phyloP scores from a whole-genome alignment of 2,797 vertebrate species.

The Bradypodion pumilum region DNA sequence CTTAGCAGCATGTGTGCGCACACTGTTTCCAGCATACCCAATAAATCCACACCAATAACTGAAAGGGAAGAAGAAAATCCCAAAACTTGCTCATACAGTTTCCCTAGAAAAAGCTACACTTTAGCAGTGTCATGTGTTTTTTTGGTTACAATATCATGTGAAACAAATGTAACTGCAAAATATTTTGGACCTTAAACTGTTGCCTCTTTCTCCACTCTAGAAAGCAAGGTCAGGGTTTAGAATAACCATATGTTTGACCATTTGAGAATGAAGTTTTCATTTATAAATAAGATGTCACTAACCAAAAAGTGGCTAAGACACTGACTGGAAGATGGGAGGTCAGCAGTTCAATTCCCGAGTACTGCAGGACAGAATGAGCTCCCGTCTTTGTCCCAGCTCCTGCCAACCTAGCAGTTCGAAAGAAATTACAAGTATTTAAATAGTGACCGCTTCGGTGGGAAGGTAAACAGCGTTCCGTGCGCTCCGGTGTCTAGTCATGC shows the following conservation, averaged over 20 bases:
- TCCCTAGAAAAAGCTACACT: neutral
- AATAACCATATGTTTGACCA: neutral
- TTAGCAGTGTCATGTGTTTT: neutral
- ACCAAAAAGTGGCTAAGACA: too few species aligned
- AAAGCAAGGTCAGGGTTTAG: neutral
- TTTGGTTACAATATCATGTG: neutral
- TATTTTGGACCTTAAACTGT: neutral
- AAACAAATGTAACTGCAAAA: neutral
- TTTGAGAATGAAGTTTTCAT: neutral
- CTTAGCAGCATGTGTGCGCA: neutral
- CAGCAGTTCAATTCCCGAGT: too few species aligned
- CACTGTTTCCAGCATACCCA: neutral
- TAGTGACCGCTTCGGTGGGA: too few species aligned
- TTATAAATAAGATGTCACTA: constrained; percentile 2
- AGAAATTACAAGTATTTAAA: too few species aligned
- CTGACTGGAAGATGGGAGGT: too few species aligned
- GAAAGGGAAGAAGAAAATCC: rapidly evolving
- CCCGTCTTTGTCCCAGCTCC: too few species aligned
- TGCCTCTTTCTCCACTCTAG: neutral
- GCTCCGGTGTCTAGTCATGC: too few species aligned
- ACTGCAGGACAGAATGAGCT: too few species aligned
- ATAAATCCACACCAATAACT: neutral
- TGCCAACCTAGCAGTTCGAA: too few species aligned
- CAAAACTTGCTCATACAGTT: neutral
- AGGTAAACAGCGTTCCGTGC: too few species aligned